phyloP scores from a whole-genome alignment of 2,888 invertebrate genomes.

The Pandemis heparana region DNA sequence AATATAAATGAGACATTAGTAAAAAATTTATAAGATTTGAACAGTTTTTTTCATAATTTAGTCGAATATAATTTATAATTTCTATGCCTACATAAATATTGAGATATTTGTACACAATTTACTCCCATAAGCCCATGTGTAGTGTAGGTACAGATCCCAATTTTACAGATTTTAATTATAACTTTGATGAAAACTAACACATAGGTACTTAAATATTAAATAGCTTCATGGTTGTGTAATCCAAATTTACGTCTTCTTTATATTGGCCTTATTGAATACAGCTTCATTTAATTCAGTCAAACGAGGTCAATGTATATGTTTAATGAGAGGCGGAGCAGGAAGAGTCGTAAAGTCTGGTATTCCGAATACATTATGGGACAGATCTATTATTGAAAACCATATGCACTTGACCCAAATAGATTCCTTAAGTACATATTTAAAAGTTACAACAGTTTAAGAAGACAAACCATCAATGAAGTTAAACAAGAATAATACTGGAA shows the following conservation, averaged over 20 bases:
- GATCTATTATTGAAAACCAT: conserved; percentile 34
- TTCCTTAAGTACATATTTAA: not conserved
- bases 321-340: conserved; percentile 41
- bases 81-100: no score
- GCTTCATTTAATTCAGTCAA: conserved; percentile 19
- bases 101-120: no score
- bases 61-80: no score
- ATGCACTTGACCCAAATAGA: conserved; percentile 27
- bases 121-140: no score
- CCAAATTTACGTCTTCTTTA: conserved; percentile 7
- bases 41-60: no score
- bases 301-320: conserved; percentile 27
- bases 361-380: conserved; percentile 16
- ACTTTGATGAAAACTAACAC: not conserved
- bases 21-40: no score
- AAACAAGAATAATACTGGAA: no score
- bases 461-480: not conserved
- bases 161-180: not conserved
- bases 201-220: not conserved
- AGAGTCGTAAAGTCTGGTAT: conserved; percentile 45
- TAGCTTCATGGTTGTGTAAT: not conserved
- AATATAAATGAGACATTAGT: conserved; percentile 47
- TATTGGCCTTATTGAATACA: conserved; percentile 21
- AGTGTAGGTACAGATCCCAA: no score
- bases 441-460: not conserved